phyloP scores from a whole-genome alignment of 2,113 vertebrate species.

The Hipposideros armiger region DNA sequence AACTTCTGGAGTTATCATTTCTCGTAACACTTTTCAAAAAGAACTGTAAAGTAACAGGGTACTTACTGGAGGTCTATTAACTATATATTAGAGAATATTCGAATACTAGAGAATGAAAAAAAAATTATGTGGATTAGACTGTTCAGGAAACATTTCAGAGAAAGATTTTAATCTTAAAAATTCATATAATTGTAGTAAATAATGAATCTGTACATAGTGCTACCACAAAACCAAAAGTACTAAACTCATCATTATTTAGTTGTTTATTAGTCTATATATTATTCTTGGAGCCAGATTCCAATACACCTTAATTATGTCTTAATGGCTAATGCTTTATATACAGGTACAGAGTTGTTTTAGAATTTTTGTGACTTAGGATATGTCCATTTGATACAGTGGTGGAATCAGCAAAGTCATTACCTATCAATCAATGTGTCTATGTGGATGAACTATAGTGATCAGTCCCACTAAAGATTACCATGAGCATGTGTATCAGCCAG shows the following conservation, averaged over 20 bases:
- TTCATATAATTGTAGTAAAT: not conserved
- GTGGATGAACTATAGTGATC: not conserved
- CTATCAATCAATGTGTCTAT: not conserved
- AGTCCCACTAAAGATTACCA: not conserved
- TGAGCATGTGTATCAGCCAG: not conserved
- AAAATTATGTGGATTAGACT: not conserved
- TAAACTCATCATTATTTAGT: not conserved
- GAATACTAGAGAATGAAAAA: not conserved
- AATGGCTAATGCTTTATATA: not conserved
- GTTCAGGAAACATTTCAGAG: not conserved
- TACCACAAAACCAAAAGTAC: not conserved
- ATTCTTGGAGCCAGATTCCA: not conserved
- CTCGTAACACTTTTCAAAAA: constrained; percentile 9
- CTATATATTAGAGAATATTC: not conserved
- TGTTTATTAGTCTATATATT: not conserved
- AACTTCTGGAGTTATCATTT: not conserved
- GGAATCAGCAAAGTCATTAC: not conserved
- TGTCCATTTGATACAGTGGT: not conserved
- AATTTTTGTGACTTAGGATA: not conserved
- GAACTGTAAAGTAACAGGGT: not conserved
- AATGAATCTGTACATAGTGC: not conserved
- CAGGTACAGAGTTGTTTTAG: not conserved
- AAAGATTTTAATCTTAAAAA: not conserved
- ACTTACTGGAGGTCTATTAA: not conserved
- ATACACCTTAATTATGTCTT: not conserved